These are phyloP conservation scores for Galago senegalensis DNA, from an alignment of 2,797 vertebrate species.

Conservation along the genomic window DNA sequence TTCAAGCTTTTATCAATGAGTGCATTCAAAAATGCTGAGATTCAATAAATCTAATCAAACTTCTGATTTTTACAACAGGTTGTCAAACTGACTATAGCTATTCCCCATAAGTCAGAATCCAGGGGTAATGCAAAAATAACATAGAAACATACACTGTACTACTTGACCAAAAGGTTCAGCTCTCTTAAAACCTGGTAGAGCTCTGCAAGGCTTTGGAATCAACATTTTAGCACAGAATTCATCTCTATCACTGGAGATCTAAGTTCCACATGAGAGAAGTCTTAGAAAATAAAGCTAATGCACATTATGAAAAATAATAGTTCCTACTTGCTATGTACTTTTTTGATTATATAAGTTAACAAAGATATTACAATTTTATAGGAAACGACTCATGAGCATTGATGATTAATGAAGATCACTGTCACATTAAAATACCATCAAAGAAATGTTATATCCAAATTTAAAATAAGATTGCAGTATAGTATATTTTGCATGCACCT, in stretches of 20 bases:
- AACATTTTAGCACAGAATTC: neutral
- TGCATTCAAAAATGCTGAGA: slow-evolving; percentile 45
- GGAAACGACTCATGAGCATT: slow-evolving; percentile 58
- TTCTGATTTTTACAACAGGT: neutral
- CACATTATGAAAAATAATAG: slow-evolving; percentile 29
- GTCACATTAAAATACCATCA: slow-evolving; percentile 14
- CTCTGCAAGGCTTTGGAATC: neutral
- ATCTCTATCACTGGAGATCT: neutral
- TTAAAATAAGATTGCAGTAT: slow-evolving; percentile 18
- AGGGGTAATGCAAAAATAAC: neutral
- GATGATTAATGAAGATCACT: slow-evolving; percentile 53
- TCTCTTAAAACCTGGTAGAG: slow-evolving; percentile 27
- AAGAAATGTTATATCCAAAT: neutral
- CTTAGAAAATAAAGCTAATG: slow-evolving; percentile 29
- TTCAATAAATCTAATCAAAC: slow-evolving; percentile 46
- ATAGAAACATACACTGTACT: neutral
- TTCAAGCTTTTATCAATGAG: slow-evolving; percentile 16
- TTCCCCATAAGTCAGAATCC: neutral
- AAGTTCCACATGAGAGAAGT: slow-evolving; percentile 48
- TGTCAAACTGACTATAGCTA: slow-evolving; percentile 11
- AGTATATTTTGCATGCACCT: slow-evolving; percentile 63
- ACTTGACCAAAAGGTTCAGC: slow-evolving; percentile 54
- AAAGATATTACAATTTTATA: slow-evolving; percentile 39
- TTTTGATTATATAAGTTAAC: slow-evolving; percentile 43
- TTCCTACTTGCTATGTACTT: neutral